Conservation (phyloP, 2,113 vertebrate genomes). For the Carettochelys insculpta region DNA sequence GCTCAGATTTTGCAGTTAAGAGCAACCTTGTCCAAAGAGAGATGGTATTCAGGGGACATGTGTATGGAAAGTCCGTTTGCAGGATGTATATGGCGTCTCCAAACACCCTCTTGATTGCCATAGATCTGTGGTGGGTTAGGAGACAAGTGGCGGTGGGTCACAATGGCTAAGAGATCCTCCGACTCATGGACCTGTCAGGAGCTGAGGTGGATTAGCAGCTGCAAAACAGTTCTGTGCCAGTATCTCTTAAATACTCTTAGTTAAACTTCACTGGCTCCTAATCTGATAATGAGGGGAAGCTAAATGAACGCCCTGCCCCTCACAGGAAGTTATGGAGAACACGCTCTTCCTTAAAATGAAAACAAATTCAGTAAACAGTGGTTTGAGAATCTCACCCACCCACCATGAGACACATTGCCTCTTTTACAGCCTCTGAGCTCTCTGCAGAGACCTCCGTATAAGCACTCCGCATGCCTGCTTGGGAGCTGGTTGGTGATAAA, state of each 20-base stretch:
- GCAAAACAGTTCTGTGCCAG: slow-evolving; percentile 27
- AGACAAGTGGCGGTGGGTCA: background rate
- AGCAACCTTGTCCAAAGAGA: background rate
- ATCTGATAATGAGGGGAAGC: slow-evolving; percentile 72
- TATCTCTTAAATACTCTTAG: slow-evolving; percentile 62
- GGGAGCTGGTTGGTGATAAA: background rate
- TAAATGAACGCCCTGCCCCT: slow-evolving; percentile 65
- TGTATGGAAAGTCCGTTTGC: background rate
- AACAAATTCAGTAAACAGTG: slow-evolving; percentile 60
- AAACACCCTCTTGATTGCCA: background rate
- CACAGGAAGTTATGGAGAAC: slow-evolving; percentile 71
- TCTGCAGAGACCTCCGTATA: rapidly evolving
- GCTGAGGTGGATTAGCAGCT: slow-evolving; percentile 35
- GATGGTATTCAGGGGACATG: background rate
- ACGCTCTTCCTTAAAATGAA: slow-evolving; percentile 76
- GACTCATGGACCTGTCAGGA: background rate
- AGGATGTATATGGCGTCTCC: rapidly evolving
- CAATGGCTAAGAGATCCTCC: background rate
- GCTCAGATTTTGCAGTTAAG: background rate
- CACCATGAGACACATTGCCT: slow-evolving; percentile 1
- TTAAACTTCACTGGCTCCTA: slow-evolving; percentile 68
- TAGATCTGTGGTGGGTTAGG: background rate
- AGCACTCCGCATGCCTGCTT: rapidly evolving
- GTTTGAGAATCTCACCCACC: slow-evolving; percentile 15
- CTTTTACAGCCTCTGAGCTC: background rate